Base-by-base conservation (phyloP, 2,888 invertebrate species). In the Leptogaster cylindrica region DNA sequence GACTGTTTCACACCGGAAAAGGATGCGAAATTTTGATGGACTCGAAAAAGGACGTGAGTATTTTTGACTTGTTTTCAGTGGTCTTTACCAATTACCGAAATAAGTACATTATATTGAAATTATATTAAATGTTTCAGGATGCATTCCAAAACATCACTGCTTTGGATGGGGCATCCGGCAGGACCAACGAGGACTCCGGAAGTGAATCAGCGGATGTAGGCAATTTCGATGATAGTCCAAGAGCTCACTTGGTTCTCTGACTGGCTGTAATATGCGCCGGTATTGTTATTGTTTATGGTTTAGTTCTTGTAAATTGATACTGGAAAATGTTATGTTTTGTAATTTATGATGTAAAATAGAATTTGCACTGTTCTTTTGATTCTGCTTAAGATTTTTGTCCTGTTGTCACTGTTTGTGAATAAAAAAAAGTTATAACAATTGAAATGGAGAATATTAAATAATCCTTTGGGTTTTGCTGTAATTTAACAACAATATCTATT, bases 171-270 rank as follows among this genome's bases (percentile, higher is more conserved):
- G 39, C 20, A 3, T n/a, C n/a, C n/a, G n/a, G n/a, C n/a, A n/a
- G n/a, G n/a, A n/a, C n/a, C n/a, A n/a, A n/a, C n/a, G 72, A 73
- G 67, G 48, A 73, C 71, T 66, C 73, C 72, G 71, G 75, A 64
- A 58, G 51, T 73, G 73, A 76, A 73, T 68, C 73, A 74, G 18
- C 72, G 73, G 58, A 73, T 71, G 70, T 74, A 68, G 75, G 76
- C 76, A 66, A 74, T 73, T 74, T 72, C 73, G 70, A 72, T 70
- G 75, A 77, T 74, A 76, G 78, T 75, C 76, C 75, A 69, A 72
- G 75, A 74, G 71, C 74, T 68, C 74, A 76, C 70, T 75, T 78
- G 74, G 77, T 79, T 63, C 73, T 77, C 68, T 79, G 75, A 74
- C 44, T 63, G 3, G 6, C 46, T 28, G 28, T 63, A 58, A 28